Base-by-base conservation (phyloP, 1,140 invertebrate genomes). In the Anoplophora glabripennis region DNA sequence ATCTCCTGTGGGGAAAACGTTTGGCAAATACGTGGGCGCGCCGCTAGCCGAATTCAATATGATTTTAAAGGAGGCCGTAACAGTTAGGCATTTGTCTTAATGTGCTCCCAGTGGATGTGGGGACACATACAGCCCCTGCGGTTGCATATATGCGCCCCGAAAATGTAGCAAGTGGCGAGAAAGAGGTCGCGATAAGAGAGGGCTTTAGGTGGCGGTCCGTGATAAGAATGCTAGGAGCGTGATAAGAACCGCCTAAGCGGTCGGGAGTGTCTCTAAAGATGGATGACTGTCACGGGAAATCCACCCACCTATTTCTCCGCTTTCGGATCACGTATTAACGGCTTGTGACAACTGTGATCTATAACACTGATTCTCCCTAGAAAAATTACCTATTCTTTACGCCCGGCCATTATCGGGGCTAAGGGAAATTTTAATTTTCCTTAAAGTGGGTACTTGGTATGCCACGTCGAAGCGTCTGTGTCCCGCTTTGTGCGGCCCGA, bases 271-370 rank as follows among this genome's bases (percentile, higher is more conserved):
- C 72, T 63, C 72, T 68, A 61, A 73, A 73, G 73, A 75, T 72
- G 68, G 70, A 75, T 75, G 61, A 64, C 72, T 73, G 73, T 72
- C 73, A 67, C 69, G 73, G 72, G 73, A 75, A 73, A 75, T 75
- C 69, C 71, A 73, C 69, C 69, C 64, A 70, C 65, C 61, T 53
- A 59, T 64, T 63, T 58, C 51, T 66, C 65, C 56, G 54, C 66
- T 71, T 69, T 72, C 72, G 57, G 59, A 56, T 62, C 73, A 75
- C 73, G 73, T 75, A 70, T 68, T 59, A 75, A 70, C 72, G 65
- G 65, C 66, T 66, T 72, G 72, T 75, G 73, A 75, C 72, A 74
- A 73, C 72, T 72, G 72, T 73, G 72, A 74, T 75, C 71, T 75
- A 75, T 72, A 72, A 72, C 72, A 71, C 64, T 73, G 71, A 73